A percentile compares a stretch with the other conserved stretches of the same genome.
Evolutionary conservation across 2,797 vertebrate genomes (phyloP).

Genomic region (Mus minutoides): DNA sequence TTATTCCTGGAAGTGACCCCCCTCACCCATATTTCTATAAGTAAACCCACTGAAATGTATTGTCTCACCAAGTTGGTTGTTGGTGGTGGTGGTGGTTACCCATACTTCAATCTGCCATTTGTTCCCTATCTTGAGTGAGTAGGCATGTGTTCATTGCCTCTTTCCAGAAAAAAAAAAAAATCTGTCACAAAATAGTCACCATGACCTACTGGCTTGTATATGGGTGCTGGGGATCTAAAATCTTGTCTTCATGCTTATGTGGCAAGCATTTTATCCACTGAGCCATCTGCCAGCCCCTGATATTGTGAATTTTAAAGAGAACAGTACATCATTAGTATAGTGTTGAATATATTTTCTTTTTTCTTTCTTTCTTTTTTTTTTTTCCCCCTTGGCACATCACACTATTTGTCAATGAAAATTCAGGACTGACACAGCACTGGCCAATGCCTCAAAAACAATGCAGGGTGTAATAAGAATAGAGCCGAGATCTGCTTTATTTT

Average conservation of each 20-base stretch:
- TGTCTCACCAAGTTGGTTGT: not conserved
- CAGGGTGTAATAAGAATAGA: not conserved
- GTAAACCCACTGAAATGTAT: not conserved
- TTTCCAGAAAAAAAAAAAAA: not conserved
- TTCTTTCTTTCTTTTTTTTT: not conserved
- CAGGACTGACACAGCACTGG: not conserved
- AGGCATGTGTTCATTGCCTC: not conserved
- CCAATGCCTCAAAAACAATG: not conserved
- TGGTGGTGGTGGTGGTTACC: too few species aligned
- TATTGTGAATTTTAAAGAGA: slow-evolving; percentile 16
- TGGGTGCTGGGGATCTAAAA: not conserved
- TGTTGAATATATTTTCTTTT: not conserved
- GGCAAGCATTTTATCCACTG: not conserved
- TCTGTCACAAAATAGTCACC: not conserved
- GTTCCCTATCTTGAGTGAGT: not conserved
- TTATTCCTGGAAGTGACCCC: not conserved
- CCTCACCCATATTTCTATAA: not conserved
- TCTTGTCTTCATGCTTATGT: not conserved
- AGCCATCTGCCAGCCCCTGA: not conserved
- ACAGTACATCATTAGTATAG: not conserved
- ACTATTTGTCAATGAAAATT: slow-evolving; percentile 34
- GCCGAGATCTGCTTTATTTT: not conserved
- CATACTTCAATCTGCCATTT: not conserved
- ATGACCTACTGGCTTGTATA: not conserved
- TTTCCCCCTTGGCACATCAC: not conserved